Base-by-base conservation (phyloP, 2,797 vertebrate species). In the Cuculus canorus region DNA sequence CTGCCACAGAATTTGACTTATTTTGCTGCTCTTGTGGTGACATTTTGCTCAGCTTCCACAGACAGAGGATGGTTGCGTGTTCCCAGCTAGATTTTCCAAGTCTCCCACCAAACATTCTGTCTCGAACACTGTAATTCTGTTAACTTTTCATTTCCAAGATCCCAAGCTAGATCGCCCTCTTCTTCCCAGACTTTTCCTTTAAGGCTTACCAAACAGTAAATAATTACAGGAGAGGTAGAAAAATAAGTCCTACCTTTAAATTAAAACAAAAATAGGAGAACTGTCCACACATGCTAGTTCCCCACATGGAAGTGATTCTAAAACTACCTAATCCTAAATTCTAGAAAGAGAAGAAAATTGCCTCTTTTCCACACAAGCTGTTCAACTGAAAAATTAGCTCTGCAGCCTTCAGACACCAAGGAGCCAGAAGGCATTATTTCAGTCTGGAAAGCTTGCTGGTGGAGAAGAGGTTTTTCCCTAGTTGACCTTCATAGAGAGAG, bases 401-500 rank as follows among this genome's bases (percentile, higher is more conserved):
- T 45, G n/a, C 41, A 52, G 5, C 50, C n/a, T 77, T 69, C 37
- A 59, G 53, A 88, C 60, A 54, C 17, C 16, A 17, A 80, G 35
- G 4, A 73, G 32, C 37, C 32, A 53, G 50, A 88, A 77, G 64
- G 17, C 53, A 45, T 11, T 37, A 61, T 33, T 90, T 82, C 28
- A 82, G 28, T 30, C 47, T 56, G 54, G 70, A 81, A 93, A 83
- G 27, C 30, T 30, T 63, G 53, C 66, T 66, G 32, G 28, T 37
- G 25, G 39, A 70, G 12, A 50, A 59, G 39, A 82, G 37, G 17
- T 4, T 77, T 88, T 48, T 41, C 35, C 45, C 60, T 59, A 60
- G 56, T 77, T 92, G 80, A 90, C 84, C 78, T 87, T 93, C 84
- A 77, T 23, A 89, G 52, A 39, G 13, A 87, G 28, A 33, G 43